Conservation (phyloP, 1,140 invertebrate genomes). For the Pachypeltis micranthus region DNA sequence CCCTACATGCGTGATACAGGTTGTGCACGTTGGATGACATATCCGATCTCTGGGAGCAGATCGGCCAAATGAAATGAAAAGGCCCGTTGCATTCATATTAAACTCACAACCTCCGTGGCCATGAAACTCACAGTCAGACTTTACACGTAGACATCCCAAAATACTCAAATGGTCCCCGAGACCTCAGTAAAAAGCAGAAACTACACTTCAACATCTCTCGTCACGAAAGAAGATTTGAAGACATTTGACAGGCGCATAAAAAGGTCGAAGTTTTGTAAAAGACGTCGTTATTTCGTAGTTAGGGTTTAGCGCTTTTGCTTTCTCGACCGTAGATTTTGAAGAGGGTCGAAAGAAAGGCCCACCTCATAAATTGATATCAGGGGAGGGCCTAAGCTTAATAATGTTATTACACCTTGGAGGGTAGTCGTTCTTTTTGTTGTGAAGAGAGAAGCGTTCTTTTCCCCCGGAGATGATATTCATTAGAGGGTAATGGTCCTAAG, state of each 20-base stretch:
- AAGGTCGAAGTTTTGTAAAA: background rate
- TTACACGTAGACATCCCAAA: too few relatives aligned
- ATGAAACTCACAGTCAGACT: too few relatives aligned
- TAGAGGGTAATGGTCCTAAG: conserved; percentile 4
- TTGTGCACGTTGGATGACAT: too few relatives aligned
- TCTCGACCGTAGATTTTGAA: background rate
- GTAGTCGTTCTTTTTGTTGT: conserved; percentile 8
- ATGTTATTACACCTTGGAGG: conserved; percentile 6
- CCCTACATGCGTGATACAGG: too few relatives aligned
- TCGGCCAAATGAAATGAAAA: too few relatives aligned
- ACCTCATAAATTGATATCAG: conserved; percentile 1
- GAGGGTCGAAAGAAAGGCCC: background rate
- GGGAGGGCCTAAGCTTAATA: background rate
- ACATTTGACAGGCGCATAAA: background rate
- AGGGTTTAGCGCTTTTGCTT: conserved; percentile 3
- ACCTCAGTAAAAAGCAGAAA: too few relatives aligned
- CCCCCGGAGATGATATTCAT: conserved; percentile 6
- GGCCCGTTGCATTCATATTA: too few relatives aligned
- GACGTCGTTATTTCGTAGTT: background rate
- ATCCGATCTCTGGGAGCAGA: too few relatives aligned
- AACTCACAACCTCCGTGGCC: too few relatives aligned
- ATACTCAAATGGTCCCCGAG: too few relatives aligned
- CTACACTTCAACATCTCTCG: too few relatives aligned
- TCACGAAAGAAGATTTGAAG: too few relatives aligned
- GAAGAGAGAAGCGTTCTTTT: background rate